These are phyloP conservation scores for Amiota communis DNA, from an alignment of 2,888 invertebrate genomes.

Conservation along the genomic window DNA sequence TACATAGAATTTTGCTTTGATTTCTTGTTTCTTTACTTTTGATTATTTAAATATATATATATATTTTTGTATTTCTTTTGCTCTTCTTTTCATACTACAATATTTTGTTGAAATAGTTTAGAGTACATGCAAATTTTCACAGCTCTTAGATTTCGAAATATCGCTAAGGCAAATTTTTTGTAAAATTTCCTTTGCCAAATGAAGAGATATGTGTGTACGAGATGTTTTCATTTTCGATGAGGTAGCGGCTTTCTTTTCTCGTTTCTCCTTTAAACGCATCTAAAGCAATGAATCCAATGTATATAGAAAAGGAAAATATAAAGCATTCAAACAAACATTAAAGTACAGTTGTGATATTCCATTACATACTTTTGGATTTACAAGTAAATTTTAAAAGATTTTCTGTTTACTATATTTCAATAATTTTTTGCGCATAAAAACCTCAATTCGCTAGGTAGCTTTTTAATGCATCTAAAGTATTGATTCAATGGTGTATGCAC, in stretches of 20 bases:
- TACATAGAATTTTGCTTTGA: too few species aligned
- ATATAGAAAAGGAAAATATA: constrained; percentile 12
- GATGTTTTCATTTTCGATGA: constrained; percentile 83
- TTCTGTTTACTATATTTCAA: too few species aligned
- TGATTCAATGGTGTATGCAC: too few species aligned
- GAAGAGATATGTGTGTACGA: constrained; percentile 85
- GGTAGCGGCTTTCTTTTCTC: constrained; percentile 81
- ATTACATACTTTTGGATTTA: too few species aligned
- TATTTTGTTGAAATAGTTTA: constrained; percentile 67
- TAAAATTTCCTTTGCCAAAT: constrained; percentile 85
- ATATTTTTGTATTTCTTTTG: not conserved
- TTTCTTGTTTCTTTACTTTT: too few species aligned
- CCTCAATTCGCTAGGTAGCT: too few species aligned
- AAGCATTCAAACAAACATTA: not conserved
- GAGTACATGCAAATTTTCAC: constrained; percentile 89
- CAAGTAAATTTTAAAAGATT: too few species aligned
- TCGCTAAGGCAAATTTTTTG: constrained; percentile 91
- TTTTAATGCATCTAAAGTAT: too few species aligned
- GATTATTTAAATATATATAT: too few species aligned
- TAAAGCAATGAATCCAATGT: constrained; percentile 44
- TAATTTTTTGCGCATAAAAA: too few species aligned
- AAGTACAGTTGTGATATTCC: too few species aligned
- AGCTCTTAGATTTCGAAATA: constrained; percentile 88
- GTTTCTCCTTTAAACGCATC: constrained; percentile 83
- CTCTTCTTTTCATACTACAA: not conserved